Conservation (phyloP, 2,888 invertebrate species). For the Temnothorax unifasciatus region DNA sequence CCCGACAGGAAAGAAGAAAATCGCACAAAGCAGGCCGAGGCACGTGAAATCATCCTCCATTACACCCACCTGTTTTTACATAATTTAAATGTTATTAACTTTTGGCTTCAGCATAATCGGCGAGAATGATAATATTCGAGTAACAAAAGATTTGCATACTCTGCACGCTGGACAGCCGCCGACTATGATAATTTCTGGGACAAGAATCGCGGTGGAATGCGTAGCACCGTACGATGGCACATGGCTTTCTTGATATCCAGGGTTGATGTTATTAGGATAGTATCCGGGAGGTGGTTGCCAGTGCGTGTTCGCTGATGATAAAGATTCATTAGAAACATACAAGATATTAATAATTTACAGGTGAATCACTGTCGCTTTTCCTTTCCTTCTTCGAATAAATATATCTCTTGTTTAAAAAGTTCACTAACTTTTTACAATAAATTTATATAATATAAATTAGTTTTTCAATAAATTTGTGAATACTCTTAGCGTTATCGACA, state of each 20-base stretch:
- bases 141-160: slow-evolving; percentile 83
- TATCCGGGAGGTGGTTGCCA: slow-evolving; percentile 88
- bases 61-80: slow-evolving; percentile 89
- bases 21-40: slow-evolving; percentile 94
- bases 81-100: slow-evolving; percentile 3
- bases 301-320: slow-evolving; percentile 47
- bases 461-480: background rate
- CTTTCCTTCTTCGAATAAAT: background rate
- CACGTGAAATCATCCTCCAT: slow-evolving; percentile 96
- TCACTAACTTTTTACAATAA: background rate
- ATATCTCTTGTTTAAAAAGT: background rate
- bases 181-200: slow-evolving; percentile 93
- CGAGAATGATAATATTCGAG: slow-evolving; percentile 26
- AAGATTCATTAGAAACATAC: slow-evolving; percentile 22
- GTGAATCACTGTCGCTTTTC: background rate
- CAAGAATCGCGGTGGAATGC: slow-evolving; percentile 88
- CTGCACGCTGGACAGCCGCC: slow-evolving; percentile 96
- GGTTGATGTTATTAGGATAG: slow-evolving; percentile 86
- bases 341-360: background rate
- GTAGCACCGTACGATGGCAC: slow-evolving; percentile 89
- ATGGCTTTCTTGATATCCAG: slow-evolving; percentile 68
- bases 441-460: background rate
- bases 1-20: slow-evolving; percentile 95
- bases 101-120: background rate
- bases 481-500: background rate